Percentiles rank a stretch among this genome's conserved stretches.
Evolutionary conservation across 2,113 vertebrate species (phyloP).

Genomic region (Sapajus apella): DNA sequence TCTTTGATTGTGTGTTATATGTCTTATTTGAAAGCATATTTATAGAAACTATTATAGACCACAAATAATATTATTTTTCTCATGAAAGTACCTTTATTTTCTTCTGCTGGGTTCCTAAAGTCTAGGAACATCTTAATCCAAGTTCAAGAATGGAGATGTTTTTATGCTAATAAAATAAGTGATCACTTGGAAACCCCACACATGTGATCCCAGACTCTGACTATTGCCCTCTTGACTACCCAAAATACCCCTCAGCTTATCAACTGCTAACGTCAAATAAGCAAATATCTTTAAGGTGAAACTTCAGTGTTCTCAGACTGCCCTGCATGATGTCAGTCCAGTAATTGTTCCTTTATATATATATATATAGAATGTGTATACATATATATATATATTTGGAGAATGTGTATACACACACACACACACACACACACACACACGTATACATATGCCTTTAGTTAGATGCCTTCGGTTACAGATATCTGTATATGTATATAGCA

Average conservation of each 20-base stretch:
- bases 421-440: too few species aligned
- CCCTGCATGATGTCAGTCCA: not conserved
- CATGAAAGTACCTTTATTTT: not conserved
- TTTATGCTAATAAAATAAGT: not conserved
- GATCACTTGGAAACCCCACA: not conserved
- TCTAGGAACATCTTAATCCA: not conserved
- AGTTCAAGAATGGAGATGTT: not conserved
- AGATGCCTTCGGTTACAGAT: too few species aligned
- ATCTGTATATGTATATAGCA: too few species aligned
- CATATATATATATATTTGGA: too few species aligned
- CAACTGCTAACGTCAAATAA: not conserved
- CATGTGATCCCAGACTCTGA: not conserved
- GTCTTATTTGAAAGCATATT: not conserved
- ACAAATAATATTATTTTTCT: not conserved
- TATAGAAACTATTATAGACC: not conserved
- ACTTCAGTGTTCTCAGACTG: not conserved
- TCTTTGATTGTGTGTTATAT: not conserved
- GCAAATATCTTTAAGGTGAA: not conserved
- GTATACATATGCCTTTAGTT: too few species aligned
- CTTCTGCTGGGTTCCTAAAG: not conserved
- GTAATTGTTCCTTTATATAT: not conserved
- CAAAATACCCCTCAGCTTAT: not conserved
- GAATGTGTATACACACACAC: too few species aligned
- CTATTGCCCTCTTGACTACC: not conserved
- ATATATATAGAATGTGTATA: too few species aligned